Conservation (phyloP, 2,797 vertebrate genomes). For the Sarcophilus harrisii region DNA sequence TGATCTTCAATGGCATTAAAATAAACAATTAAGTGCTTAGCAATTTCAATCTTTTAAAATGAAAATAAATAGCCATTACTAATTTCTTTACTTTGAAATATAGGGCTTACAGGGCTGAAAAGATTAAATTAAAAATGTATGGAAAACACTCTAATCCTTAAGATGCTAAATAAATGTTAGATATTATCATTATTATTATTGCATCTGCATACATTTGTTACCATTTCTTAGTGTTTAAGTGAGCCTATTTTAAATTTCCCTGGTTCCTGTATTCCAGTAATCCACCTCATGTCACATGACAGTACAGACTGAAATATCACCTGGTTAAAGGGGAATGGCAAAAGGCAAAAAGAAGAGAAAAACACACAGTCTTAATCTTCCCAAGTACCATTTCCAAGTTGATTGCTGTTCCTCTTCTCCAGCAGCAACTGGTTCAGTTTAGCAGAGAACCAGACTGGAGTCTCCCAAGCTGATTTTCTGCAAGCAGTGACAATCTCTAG, state of each 20-base stretch:
- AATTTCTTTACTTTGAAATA: slow-evolving; percentile 66
- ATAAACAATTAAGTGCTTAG: slow-evolving; percentile 72
- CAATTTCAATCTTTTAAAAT: slow-evolving; percentile 54
- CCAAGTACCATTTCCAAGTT: not conserved
- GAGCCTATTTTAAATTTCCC: not conserved
- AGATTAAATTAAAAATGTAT: not conserved
- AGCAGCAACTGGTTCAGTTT: not conserved
- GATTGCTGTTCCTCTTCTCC: not conserved
- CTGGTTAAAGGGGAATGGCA: not conserved
- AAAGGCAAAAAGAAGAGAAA: not conserved
- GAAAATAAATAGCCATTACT: slow-evolving; percentile 48
- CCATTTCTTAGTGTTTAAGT: not conserved
- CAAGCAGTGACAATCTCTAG: not conserved
- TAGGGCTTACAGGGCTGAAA: slow-evolving; percentile 23
- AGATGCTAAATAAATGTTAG: not conserved
- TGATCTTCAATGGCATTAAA: slow-evolving; percentile 66
- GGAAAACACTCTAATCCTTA: not conserved
- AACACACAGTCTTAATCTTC: not conserved
- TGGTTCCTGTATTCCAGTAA: not conserved
- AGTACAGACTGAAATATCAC: slow-evolving; percentile 11
- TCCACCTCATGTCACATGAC: slow-evolving; percentile 4
- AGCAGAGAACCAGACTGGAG: not conserved
- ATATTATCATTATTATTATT: not conserved
- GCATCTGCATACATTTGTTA: not conserved
- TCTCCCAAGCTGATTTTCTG: not conserved